Evolutionary conservation across 2,888 invertebrate genomes (phyloP).

Genomic region (Schizaphis graminum): DNA sequence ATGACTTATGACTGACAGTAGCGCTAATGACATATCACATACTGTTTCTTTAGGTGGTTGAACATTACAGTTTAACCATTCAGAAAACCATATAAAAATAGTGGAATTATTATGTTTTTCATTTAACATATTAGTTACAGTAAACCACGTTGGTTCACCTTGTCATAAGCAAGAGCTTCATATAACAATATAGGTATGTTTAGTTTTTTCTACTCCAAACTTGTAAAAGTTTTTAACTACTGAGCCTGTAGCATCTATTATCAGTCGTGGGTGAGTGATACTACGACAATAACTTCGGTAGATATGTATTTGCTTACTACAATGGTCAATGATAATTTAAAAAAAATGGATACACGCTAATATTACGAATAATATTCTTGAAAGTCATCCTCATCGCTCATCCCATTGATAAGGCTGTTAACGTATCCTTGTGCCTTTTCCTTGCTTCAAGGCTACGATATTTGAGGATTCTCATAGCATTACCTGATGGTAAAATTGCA

Average conservation of each 20-base stretch:
- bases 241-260: not conserved
- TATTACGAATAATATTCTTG: not conserved
- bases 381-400: conserved; percentile 1
- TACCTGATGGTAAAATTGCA: conserved; percentile 4
- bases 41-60: conserved; percentile 33
- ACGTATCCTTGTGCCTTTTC: not conserved
- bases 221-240: not conserved
- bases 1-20: conserved; percentile 7
- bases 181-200: conserved; percentile 30
- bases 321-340: conserved; percentile 11
- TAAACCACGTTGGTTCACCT: not conserved
- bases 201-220: not conserved
- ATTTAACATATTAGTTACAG: conserved; percentile 23
- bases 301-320: conserved; percentile 11
- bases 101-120: conserved; percentile 23
- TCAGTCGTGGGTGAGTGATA: not conserved
- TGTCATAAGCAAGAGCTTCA: not conserved
- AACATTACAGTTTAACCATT: conserved; percentile 3
- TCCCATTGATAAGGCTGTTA: not conserved
- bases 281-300: not conserved
- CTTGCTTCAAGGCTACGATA: not conserved
- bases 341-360: not conserved
- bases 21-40: not conserved
- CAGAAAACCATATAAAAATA: conserved; percentile 17
- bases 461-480: not conserved